Evolutionary conservation across 2,888 invertebrate genomes (phyloP).

Genomic region (Parnassius orleans): DNA sequence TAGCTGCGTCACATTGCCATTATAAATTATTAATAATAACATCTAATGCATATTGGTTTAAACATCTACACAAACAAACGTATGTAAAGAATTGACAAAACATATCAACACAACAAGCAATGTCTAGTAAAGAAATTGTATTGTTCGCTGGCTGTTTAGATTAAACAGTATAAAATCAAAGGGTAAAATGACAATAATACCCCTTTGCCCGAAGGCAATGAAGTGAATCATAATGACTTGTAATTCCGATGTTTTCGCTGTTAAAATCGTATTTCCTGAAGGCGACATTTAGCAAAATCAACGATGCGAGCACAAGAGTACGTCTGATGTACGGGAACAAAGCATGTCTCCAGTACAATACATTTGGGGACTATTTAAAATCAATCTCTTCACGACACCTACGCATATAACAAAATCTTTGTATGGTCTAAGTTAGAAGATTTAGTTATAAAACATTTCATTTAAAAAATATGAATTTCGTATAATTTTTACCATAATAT

Average conservation of each 20-base stretch:
- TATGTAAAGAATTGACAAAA: slow-evolving; percentile 14
- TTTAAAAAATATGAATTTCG: too few relatives aligned
- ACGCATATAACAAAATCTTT: slow-evolving; percentile 44
- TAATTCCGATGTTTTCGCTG: slow-evolving; percentile 77
- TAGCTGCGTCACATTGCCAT: background rate
- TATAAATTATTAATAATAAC: slow-evolving; percentile 1
- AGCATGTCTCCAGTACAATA: slow-evolving; percentile 62
- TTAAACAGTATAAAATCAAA: slow-evolving; percentile 61
- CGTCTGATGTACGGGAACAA: slow-evolving; percentile 60
- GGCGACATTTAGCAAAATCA: slow-evolving; percentile 64
- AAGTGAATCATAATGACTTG: slow-evolving; percentile 72
- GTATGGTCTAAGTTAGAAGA: slow-evolving; percentile 39
- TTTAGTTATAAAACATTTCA: background rate
- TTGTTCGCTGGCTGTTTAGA: slow-evolving; percentile 49
- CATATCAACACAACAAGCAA: slow-evolving; percentile 25
- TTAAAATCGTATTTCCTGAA: slow-evolving; percentile 80
- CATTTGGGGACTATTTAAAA: slow-evolving; percentile 68
- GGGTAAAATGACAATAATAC: slow-evolving; percentile 70
- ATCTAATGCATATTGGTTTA: background rate
- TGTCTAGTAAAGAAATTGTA: slow-evolving; percentile 44
- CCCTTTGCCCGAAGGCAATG: slow-evolving; percentile 73
- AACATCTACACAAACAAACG: background rate
- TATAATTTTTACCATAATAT: too few relatives aligned
- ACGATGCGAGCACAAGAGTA: slow-evolving; percentile 65
- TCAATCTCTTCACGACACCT: slow-evolving; percentile 68